Conservation (phyloP, 2,888 invertebrate genomes). For the Diploptera punctata region DNA sequence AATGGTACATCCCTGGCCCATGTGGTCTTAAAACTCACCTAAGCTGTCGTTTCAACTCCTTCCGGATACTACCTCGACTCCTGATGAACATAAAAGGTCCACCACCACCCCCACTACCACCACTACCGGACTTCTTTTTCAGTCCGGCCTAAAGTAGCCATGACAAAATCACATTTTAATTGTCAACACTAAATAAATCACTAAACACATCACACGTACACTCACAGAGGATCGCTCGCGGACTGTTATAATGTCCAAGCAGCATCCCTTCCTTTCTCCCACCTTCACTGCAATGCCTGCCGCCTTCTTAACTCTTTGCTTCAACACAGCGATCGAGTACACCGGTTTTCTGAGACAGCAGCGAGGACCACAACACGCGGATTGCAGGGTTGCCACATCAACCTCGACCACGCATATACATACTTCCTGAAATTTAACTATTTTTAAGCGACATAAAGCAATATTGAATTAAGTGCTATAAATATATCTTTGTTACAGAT, state of each 20-base stretch:
- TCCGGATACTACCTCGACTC: constrained; percentile 35
- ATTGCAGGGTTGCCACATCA: constrained; percentile 6
- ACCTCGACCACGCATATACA: too few species aligned
- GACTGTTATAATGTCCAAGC: too few species aligned
- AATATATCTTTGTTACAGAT: too few species aligned
- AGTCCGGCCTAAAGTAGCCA: background rate
- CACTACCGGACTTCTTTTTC: constrained; percentile 18
- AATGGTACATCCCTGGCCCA: background rate
- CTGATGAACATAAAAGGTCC: constrained; percentile 41
- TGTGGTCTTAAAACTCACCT: constrained; percentile 7
- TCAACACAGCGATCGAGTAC: background rate
- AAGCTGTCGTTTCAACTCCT: constrained; percentile 36
- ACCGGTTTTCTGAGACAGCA: constrained; percentile 11
- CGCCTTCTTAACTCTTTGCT: background rate
- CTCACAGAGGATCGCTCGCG: background rate
- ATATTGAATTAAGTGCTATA: too few species aligned
- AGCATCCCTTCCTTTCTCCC: background rate
- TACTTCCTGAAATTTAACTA: too few species aligned
- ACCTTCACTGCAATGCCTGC: background rate
- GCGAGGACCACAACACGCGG: background rate
- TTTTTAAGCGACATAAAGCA: too few species aligned
- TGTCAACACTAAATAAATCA: too few species aligned
- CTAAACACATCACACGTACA: background rate
- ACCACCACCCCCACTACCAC: constrained; percentile 19
- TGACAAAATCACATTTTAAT: background rate